These are phyloP conservation scores for Lasioglossum zephyrum DNA, from an alignment of 2,888 invertebrate genomes.

Conservation along the genomic window DNA sequence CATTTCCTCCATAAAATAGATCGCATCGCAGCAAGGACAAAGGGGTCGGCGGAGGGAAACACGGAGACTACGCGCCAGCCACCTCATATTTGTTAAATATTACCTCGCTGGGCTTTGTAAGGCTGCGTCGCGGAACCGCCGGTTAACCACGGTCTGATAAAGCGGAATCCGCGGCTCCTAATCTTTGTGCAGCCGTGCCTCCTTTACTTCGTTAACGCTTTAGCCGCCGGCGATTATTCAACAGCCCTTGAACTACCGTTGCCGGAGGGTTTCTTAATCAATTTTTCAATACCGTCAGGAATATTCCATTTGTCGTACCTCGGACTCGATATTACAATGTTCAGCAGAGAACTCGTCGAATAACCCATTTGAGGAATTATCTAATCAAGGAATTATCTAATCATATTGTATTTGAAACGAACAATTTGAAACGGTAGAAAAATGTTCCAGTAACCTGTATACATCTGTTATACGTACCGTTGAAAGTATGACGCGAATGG, in stretches of 20 bases:
- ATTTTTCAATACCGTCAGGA: neutral
- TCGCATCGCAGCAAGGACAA: constrained; percentile 43
- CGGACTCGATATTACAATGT: neutral
- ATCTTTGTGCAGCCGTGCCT: constrained; percentile 7
- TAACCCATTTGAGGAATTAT: too few species aligned
- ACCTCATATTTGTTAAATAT: constrained; percentile 49
- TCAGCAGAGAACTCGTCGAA: neutral
- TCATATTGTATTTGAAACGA: neutral
- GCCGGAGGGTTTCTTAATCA: neutral
- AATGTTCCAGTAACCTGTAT: neutral
- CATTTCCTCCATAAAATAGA: constrained; percentile 56
- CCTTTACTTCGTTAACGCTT: neutral
- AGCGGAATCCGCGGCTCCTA: neutral
- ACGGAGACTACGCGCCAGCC: neutral
- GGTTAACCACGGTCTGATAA: constrained; percentile 22
- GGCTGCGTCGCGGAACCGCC: neutral
- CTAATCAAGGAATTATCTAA: too few species aligned
- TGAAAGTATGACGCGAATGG: too few species aligned
- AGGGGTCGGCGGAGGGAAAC: constrained; percentile 14
- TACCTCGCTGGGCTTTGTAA: neutral
- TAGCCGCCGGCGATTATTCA: neutral
- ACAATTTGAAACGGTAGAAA: neutral
- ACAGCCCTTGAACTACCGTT: neutral
- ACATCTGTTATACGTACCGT: too few species aligned
- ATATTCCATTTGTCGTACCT: neutral